Evolutionary conservation across 2,113 vertebrate species (phyloP).

Genomic region (Nesogale talazaci): DNA sequence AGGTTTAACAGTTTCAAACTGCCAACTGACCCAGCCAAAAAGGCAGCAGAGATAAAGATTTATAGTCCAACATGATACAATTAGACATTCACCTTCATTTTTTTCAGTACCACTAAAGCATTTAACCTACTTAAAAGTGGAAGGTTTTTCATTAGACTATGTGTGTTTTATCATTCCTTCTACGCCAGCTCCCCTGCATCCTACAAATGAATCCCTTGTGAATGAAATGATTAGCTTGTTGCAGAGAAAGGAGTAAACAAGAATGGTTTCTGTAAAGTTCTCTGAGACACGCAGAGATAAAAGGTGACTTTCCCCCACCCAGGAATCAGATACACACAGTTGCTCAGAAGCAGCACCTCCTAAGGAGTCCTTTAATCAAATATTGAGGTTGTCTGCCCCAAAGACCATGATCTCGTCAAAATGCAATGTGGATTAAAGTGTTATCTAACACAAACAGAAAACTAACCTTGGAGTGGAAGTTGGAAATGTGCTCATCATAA

Average conservation of each 20-base stretch:
- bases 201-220: conserved; percentile 85
- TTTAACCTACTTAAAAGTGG: conserved; percentile 84
- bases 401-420: conserved; percentile 91
- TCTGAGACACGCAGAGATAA: conserved; percentile 88
- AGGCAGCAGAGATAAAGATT: conserved; percentile 89
- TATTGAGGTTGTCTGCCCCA: conserved; percentile 91
- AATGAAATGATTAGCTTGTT: conserved; percentile 84
- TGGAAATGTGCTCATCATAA: conserved; percentile 97
- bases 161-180: conserved; percentile 77
- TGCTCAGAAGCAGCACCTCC: conserved; percentile 87
- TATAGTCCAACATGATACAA: conserved; percentile 88
- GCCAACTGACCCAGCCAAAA: conserved; percentile 89
- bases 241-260: conserved; percentile 83
- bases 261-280: conserved; percentile 86
- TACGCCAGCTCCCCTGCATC: conserved; percentile 77
- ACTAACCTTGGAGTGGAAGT: conserved; percentile 97
- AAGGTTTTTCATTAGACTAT: conserved; percentile 85
- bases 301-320: conserved; percentile 87
- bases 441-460: conserved; percentile 90
- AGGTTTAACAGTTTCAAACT: conserved; percentile 89
- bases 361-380: conserved; percentile 91
- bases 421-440: conserved; percentile 90
- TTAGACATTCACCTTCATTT: conserved; percentile 89
- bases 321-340: conserved; percentile 91
- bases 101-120: conserved; percentile 83